Base-by-base conservation (phyloP, 2,113 vertebrate genomes). In the Tiliqua scincoides region DNA sequence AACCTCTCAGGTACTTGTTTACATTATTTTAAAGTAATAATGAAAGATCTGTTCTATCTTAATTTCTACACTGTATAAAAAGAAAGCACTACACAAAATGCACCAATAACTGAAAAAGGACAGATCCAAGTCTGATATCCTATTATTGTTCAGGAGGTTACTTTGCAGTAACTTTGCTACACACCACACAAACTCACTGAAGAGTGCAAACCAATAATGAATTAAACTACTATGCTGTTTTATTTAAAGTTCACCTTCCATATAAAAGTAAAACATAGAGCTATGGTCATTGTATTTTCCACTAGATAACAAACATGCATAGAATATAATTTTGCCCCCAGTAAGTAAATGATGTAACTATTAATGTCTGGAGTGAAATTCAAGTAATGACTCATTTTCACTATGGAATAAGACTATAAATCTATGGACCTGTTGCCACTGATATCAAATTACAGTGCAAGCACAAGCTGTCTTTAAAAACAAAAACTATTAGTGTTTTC, bases 1-100 rank as follows among this genome's bases (percentile, higher is more conserved):
- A 93, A 95, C 94, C 96, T 96, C 91, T 95, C 95, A 95, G 95
- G 65, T 94, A 94, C 95, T 91, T 92, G 93, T 91, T 94, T 93
- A 93, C 62, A 91, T 7, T 91, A 59, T 84, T 82, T 67, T 67
- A n/a, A 32, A 73, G 43, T 40, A 82, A 54, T 75, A 21, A 6
- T 48, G 37, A 71, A 5, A 84, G 74, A 85, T 76, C 8, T n/a
- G 25, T 87, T 89, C 89, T 92, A 87, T 92, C 88, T 82, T 90
- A 94, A 91, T 86, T 92, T 94, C 67, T 93, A 76, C 91, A 94
- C 62, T 86, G 23, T 65, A 86, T 82, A 15, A 83, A 87, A 95
- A 89, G 89, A 91, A 86, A 91, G 85, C 86, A 57, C 81, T 94
- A 95, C 91, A 94, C 82, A 91, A 96, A 95, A 94, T 94, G 95